These are phyloP conservation scores for Timandra comae DNA, from an alignment of 2,888 invertebrate species.

Conservation along the genomic window DNA sequence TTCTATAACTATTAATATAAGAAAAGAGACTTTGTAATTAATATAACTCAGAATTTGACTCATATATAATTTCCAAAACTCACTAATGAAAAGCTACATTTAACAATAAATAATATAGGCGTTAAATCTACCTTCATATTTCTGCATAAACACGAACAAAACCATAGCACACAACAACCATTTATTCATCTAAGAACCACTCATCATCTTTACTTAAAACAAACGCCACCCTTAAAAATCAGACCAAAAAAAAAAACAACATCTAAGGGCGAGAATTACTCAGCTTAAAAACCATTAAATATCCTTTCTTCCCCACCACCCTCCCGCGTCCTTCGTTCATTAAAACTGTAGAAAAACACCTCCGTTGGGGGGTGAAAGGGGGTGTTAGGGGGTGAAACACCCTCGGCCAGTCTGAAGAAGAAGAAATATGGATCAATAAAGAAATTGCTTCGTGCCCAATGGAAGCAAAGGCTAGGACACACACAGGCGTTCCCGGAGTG, in stretches of 20 bases:
- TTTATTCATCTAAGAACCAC: no score
- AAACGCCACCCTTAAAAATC: constrained; percentile 41
- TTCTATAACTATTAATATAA: no score
- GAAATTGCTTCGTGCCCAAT: constrained; percentile 75
- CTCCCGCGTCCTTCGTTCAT: constrained; percentile 67
- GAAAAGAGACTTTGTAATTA: no score
- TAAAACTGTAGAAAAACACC: constrained; percentile 76
- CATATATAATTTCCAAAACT: no score
- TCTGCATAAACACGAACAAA: no score
- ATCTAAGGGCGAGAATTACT: constrained; percentile 61
- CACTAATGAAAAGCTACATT: no score
- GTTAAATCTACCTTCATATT: no score
- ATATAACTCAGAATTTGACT: no score
- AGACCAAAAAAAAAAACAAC: constrained; percentile 37
- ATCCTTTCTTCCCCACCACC: constrained; percentile 59
- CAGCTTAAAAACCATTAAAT: constrained; percentile 71
- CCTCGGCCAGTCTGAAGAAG: constrained; percentile 69
- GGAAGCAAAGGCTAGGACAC: constrained; percentile 66
- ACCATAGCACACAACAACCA: no score
- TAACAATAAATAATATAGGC: no score
- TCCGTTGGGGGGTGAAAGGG: constrained; percentile 34
- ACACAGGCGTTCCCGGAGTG: constrained; percentile 44
- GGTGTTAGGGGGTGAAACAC: constrained; percentile 14
- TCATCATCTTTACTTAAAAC: neutral
- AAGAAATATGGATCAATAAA: constrained; percentile 79